Percentiles rank a stretch among this genome's conserved stretches.
phyloP scores from a whole-genome alignment of 2,797 vertebrate genomes.

The Labeo calbasu region DNA sequence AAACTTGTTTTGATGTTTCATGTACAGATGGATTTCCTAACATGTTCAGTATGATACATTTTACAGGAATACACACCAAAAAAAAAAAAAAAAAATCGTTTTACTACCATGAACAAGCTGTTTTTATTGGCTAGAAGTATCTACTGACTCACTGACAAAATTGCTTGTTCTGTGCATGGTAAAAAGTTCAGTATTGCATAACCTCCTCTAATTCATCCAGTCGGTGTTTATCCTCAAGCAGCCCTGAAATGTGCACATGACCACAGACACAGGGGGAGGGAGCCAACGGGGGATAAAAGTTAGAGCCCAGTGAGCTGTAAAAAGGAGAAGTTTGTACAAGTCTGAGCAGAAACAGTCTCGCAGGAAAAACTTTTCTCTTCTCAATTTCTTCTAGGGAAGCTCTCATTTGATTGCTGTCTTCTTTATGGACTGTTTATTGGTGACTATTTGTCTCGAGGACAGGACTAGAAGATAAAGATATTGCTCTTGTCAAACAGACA shows the following conservation, averaged over 20 bases:
- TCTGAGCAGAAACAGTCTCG: background rate
- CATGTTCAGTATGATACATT: background rate
- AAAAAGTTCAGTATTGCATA: background rate
- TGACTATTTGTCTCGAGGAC: background rate
- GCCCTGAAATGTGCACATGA: slow-evolving; percentile 5
- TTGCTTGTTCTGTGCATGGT: background rate
- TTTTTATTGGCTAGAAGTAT: background rate
- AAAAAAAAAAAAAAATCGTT: background rate
- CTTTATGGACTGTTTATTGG: background rate
- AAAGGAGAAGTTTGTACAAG: too few species aligned
- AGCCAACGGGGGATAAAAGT: slow-evolving; percentile 26
- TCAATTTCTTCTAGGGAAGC: background rate
- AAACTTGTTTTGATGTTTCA: background rate
- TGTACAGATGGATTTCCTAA: slow-evolving; percentile 8
- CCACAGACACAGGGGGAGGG: slow-evolving; percentile 10
- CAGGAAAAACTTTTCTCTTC: slow-evolving; percentile 1
- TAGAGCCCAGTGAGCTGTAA: background rate
- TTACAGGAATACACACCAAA: slow-evolving; percentile 7
- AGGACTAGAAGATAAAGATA: background rate
- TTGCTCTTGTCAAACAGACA: background rate
- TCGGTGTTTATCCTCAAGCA: slow-evolving; percentile 52
- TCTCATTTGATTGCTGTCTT: background rate
- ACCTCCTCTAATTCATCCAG: slow-evolving; percentile 20
- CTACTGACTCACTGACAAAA: background rate
- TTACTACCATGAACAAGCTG: background rate